Evolutionary conservation across 2,113 vertebrate genomes (phyloP), one percentile per base, ranked within the genome.

Genomic region (Syngnathus typhle): DNA sequence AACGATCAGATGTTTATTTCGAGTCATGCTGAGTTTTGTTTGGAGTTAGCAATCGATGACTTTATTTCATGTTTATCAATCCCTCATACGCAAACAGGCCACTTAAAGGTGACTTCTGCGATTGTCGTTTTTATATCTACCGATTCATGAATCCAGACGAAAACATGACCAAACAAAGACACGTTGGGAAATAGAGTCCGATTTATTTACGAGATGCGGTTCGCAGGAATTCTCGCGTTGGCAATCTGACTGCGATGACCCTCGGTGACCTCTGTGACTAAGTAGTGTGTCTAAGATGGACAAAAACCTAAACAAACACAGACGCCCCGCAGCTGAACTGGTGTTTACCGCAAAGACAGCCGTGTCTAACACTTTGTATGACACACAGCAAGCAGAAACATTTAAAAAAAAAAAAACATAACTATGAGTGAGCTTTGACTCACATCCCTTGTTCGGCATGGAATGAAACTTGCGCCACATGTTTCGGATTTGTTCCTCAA

Each of bases 241-340:
- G 47, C 32, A 66, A 46, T 51, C 39, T 66, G 62, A 58, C 54
- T 69, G 41, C 39, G 32, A 44, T 43, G n/a, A 43, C 60, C 7
- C 61, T 18, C 60, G 63, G 39, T 39, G 16, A 62, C 60, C 60
- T 62, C 38, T 6, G 41, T 82, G 83, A 83, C 68, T 72, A 75
- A 74, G 47, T n/a, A 59, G 32, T 70, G 64, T 38, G 51, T 44
- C 21, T 60, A 51, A 73, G 61, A 54, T 38, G 12, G 56, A 69
- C 43, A 55, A 64, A 69, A 60, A 51, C 32, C 32, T 47, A 62
- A 65, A 65, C 67, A 65, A 76, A 44, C 39, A 58, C 68, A 66
- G 65, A 61, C 62, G 62, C 19, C 39, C 49, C 51, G 55, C 9
- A 32, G 55, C 23, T 61, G 16, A 23, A 62, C 38, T 58, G 19